Evolutionary conservation across 53 echinoderm and acorn worm genomes (phyloP).

Genomic region (Holothuria leucospilota): DNA sequence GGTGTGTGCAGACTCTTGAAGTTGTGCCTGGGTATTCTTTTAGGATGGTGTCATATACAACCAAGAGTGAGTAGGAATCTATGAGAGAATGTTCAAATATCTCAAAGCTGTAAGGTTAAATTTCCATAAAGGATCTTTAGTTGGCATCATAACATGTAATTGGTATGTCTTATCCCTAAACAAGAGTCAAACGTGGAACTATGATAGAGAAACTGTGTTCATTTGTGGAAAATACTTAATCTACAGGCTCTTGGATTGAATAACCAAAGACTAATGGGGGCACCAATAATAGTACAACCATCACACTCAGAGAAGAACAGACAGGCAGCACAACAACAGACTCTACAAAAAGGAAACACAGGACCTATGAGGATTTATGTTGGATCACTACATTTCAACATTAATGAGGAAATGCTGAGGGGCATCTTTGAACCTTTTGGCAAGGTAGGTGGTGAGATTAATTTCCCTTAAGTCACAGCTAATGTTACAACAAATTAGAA

Average conservation of each 20-base stretch:
- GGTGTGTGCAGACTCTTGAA: no score
- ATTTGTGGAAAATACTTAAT: neutral
- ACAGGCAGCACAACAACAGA: slow-evolving; percentile 78
- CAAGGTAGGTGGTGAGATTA: slow-evolving; percentile 63
- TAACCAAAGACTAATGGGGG: slow-evolving; percentile 93
- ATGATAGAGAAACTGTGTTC: no score
- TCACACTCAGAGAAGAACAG: slow-evolving; percentile 99
- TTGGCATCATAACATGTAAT: no score
- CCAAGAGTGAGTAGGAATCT: no score
- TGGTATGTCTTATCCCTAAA: no score
- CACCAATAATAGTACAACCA: slow-evolving; percentile 97
- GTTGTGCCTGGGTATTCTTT: no score
- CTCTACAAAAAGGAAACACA: slow-evolving; percentile 86
- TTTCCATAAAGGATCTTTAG: no score
- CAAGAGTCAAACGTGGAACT: no score
- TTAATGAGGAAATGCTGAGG: slow-evolving; percentile 95
- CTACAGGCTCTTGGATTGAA: slow-evolving; percentile 87
- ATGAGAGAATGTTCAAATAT: no score
- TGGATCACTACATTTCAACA: slow-evolving; percentile 97
- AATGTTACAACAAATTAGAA: no score
- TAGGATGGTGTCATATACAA: no score
- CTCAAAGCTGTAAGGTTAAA: no score
- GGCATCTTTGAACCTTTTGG: slow-evolving; percentile 99
- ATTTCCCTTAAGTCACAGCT: neutral
- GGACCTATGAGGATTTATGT: slow-evolving; percentile 98